A percentile compares a stretch with the other conserved stretches of the same genome.
Conservation (phyloP, 2,888 invertebrate species). For the Altica lythri region DNA sequence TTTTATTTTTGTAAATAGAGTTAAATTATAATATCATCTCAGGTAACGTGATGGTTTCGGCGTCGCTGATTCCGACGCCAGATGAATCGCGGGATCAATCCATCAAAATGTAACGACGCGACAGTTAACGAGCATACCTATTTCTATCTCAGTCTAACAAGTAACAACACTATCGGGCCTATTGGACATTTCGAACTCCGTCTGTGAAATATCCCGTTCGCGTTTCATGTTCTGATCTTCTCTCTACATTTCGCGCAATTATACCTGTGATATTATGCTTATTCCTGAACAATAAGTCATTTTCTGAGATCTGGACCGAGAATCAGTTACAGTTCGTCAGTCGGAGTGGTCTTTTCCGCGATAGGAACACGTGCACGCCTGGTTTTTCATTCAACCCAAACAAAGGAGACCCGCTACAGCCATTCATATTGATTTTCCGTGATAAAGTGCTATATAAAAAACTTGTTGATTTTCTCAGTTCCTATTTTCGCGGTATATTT, state of each 20-base stretch:
- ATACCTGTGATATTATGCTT: slow-evolving; percentile 31
- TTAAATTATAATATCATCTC: no score
- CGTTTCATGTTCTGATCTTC: slow-evolving; percentile 15
- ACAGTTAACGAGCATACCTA: slow-evolving; percentile 39
- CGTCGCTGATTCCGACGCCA: slow-evolving; percentile 10
- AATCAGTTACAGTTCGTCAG: slow-evolving; percentile 14
- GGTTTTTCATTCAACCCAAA: slow-evolving; percentile 55
- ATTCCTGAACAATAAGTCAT: slow-evolving; percentile 30
- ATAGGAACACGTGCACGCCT: slow-evolving; percentile 49
- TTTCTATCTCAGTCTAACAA: slow-evolving; percentile 44
- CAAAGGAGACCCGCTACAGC: slow-evolving; percentile 52
- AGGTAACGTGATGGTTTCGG: no score
- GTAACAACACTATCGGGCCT: slow-evolving; percentile 44
- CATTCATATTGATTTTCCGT: slow-evolving; percentile 60
- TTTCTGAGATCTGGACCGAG: slow-evolving; percentile 12
- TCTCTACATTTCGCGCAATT: slow-evolving; percentile 31
- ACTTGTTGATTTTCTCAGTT: slow-evolving; percentile 48
- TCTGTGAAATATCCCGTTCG: slow-evolving; percentile 29
- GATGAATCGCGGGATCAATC: slow-evolving; percentile 42
- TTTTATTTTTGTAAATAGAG: no score
- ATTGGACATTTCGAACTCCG: slow-evolving; percentile 34
- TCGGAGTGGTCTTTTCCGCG: slow-evolving; percentile 21
- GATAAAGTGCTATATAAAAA: slow-evolving; percentile 59
- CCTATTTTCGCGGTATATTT: slow-evolving; percentile 7
- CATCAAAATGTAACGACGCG: slow-evolving; percentile 43